Base-by-base conservation (phyloP, 2,888 invertebrate genomes). In the Pachliopta kotzebuea region DNA sequence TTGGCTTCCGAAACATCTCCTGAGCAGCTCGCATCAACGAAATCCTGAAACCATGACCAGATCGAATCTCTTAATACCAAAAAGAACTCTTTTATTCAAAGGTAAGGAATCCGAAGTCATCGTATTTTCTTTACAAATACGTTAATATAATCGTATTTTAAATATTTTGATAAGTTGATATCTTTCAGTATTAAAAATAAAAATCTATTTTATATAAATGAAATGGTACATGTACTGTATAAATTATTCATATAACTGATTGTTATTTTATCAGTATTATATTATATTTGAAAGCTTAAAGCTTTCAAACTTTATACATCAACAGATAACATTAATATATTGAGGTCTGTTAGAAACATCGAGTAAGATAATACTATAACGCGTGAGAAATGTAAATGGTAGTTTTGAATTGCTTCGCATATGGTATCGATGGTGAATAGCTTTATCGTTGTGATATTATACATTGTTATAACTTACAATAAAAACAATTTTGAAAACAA, bases 381-480 rank as follows among this genome's bases (percentile, higher is more conserved):
- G 65, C 58, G 59, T 66, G 81, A 84, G 80, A 82, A 83, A 86
- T 81, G 82, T 82, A 78, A 84, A 85, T 84, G 80, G 82, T 78
- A 83, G 86, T 85, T 87, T 83, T 76, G 79, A 85, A 88, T 83
- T 71, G 83, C 81, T 86, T 83, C 82, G 75, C 76, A 80, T 79
- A 76, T 75, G 79, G 82, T 79, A 72, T 72, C 66, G 76, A 79
- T 74, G 74, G 75, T 76, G 71, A 74, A 74, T 56, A 45, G 31
- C 45, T 45, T 53, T 58, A 50, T 61, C 23, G 45, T 54, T 65
- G 57, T 53, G 53, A 58, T 54, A 57, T 50, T 31, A 65, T 54
- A 71, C 70, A 71, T 69, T 67, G 69, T 58, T 65, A 53, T 54
- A n/a, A 9, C 31, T 45, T 65, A 20, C 45, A 31, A 7, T 49